phyloP scores from a whole-genome alignment of 2,797 vertebrate genomes.

The Ficedula albicollis region DNA sequence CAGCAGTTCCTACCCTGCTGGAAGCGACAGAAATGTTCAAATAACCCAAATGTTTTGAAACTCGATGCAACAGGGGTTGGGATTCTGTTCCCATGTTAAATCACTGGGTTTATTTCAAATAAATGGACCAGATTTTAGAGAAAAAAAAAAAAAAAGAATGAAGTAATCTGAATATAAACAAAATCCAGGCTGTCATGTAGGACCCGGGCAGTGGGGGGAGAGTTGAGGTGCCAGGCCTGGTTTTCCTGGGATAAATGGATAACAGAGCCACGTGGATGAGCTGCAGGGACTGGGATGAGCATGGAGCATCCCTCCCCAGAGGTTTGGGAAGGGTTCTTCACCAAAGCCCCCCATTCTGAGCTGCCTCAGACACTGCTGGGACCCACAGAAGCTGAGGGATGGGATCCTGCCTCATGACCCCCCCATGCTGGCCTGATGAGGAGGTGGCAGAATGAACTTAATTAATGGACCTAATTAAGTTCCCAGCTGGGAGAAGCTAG shows the following conservation, averaged over 20 bases:
- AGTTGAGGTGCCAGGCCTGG: no score
- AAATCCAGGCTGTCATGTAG: background rate
- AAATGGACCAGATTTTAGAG: background rate
- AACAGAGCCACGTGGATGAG: background rate
- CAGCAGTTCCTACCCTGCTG: conserved; percentile 6
- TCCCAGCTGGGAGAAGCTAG: conserved; percentile 5
- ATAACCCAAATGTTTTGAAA: conserved; percentile 55
- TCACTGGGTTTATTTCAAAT: background rate
- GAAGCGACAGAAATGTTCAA: conserved; percentile 44
- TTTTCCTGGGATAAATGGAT: background rate
- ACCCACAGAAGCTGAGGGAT: background rate
- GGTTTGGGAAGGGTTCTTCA: no score
- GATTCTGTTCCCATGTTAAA: background rate
- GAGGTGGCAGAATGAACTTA: background rate
- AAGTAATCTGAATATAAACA: background rate
- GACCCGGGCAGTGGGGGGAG: accelerated
- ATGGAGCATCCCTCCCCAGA: background rate
- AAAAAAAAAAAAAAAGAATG: background rate
- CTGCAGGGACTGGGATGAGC: background rate
- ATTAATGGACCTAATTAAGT: conserved; percentile 45
- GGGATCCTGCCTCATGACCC: accelerated
- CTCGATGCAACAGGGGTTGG: background rate
- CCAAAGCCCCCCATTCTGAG: accelerated
- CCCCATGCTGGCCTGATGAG: background rate
- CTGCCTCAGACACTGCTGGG: background rate